Conservation (phyloP, 1,140 invertebrate species). For the Caenorhabditis remanei region DNA sequence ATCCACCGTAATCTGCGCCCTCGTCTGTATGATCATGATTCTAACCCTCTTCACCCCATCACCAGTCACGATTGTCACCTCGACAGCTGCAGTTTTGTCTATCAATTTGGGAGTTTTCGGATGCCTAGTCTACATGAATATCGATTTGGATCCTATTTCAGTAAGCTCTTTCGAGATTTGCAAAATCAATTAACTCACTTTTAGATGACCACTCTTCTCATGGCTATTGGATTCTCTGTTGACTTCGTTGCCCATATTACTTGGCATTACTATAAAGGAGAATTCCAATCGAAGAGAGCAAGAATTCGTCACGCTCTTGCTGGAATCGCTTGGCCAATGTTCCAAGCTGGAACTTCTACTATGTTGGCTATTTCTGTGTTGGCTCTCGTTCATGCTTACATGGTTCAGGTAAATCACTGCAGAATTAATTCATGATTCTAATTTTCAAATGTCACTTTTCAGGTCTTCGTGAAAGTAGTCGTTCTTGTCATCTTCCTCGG, state of each 20-base stretch:
- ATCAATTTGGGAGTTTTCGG: slow-evolving; percentile 79
- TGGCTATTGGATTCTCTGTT: slow-evolving; percentile 80
- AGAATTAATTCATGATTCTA: not conserved
- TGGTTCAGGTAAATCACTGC: slow-evolving; percentile 79
- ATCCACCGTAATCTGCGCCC: slow-evolving; percentile 78
- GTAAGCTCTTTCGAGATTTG: slow-evolving; percentile 74
- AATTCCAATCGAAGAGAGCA: slow-evolving; percentile 82
- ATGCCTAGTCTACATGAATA: slow-evolving; percentile 78
- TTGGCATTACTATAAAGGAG: slow-evolving; percentile 80
- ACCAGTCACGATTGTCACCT: slow-evolving; percentile 78
- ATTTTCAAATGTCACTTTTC: not conserved
- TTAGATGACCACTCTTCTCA: slow-evolving; percentile 75
- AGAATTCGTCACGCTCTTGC: slow-evolving; percentile 88
- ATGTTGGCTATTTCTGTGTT: slow-evolving; percentile 90
- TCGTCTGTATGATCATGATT: slow-evolving; percentile 79
- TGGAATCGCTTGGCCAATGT: slow-evolving; percentile 90
- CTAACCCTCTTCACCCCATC: slow-evolving; percentile 79
- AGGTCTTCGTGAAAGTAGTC: slow-evolving; percentile 78
- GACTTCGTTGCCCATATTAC: slow-evolving; percentile 80
- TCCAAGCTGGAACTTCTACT: slow-evolving; percentile 94
- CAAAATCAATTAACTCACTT: not conserved
- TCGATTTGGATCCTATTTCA: slow-evolving; percentile 79
- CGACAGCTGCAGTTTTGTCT: slow-evolving; percentile 78
- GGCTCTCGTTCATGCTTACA: slow-evolving; percentile 90
- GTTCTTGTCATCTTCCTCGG: slow-evolving; percentile 77